Percentiles rank a stretch among this genome's conserved stretches.
Evolutionary conservation across 2,888 invertebrate species (phyloP).

Genomic region (Meiosimyza platycephala): DNA sequence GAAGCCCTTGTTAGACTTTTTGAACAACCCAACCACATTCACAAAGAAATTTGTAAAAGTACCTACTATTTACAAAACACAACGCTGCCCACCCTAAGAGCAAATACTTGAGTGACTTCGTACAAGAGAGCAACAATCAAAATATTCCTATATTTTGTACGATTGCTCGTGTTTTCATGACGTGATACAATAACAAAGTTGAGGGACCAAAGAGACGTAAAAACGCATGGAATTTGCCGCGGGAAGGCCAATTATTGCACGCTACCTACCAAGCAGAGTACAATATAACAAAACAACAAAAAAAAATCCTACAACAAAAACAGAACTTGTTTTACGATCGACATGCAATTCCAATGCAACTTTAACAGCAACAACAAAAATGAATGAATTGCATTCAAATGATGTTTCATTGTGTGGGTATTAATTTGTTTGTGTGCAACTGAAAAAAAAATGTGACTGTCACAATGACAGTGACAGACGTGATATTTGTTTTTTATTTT

Average conservation of each 20-base stretch:
- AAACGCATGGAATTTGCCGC: conserved; percentile 26
- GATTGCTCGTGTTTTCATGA: conserved; percentile 1
- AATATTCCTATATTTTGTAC: too few relatives aligned
- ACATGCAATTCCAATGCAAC: conserved; percentile 11
- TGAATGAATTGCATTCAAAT: conserved; percentile 20
- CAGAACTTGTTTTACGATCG: conserved; percentile 17
- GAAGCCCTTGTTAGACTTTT: too few relatives aligned
- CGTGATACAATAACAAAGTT: conserved; percentile 9
- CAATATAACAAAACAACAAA: conserved; percentile 32
- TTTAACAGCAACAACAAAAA: conserved; percentile 2
- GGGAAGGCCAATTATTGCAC: conserved; percentile 19
- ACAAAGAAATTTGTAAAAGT: too few relatives aligned
- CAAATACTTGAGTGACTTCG: too few relatives aligned
- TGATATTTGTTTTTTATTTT: too few relatives aligned
- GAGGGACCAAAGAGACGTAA: neutral
- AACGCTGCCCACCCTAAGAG: too few relatives aligned
- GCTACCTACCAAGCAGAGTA: conserved; percentile 30
- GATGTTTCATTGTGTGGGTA: neutral
- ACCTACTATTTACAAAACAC: too few relatives aligned
- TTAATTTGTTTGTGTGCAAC: neutral
- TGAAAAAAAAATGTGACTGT: neutral
- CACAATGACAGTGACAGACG: too few relatives aligned
- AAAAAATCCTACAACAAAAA: conserved; percentile 33
- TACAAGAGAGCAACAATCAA: too few relatives aligned
- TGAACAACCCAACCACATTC: too few relatives aligned